Percentiles rank a stretch among this genome's conserved stretches.
Conservation (phyloP, 1,140 invertebrate genomes). For the Megalopta genalis region DNA sequence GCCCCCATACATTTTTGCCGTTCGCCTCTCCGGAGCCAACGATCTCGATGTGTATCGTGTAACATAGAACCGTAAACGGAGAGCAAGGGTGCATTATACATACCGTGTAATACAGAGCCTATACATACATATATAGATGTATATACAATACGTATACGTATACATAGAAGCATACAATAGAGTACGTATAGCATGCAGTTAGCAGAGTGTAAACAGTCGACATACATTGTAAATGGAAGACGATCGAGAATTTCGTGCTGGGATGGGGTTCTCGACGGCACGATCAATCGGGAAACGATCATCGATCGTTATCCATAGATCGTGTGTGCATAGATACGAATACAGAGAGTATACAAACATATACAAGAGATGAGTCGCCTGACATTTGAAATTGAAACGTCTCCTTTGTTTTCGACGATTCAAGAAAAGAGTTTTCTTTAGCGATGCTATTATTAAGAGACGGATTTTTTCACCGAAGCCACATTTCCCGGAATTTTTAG, state of each 20-base stretch:
- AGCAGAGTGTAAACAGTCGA: constrained; percentile 69
- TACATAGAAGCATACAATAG: constrained; percentile 62
- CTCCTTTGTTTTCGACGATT: too few species aligned
- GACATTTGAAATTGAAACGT: background rate
- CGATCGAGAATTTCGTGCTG: constrained; percentile 23
- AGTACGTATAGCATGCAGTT: constrained; percentile 77
- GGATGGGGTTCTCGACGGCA: constrained; percentile 24
- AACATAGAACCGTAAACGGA: constrained; percentile 46
- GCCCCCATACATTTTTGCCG: constrained; percentile 2
- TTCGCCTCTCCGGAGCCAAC: constrained; percentile 38
- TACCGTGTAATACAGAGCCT: constrained; percentile 49
- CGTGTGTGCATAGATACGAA: constrained; percentile 31
- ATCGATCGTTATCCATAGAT: constrained; percentile 42
- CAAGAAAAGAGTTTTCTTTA: too few species aligned
- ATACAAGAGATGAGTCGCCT: background rate
- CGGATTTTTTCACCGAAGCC: too few species aligned
- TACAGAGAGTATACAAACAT: constrained; percentile 41
- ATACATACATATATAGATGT: background rate
- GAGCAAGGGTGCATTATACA: constrained; percentile 55
- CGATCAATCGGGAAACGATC: constrained; percentile 39
- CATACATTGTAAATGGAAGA: constrained; percentile 34
- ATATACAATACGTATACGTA: constrained; percentile 19
- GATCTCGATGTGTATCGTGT: constrained; percentile 58
- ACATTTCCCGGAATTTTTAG: too few species aligned
- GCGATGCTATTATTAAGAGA: too few species aligned